Base-by-base conservation (phyloP, 1,140 invertebrate species). In the Procambarus clarkii region DNA sequence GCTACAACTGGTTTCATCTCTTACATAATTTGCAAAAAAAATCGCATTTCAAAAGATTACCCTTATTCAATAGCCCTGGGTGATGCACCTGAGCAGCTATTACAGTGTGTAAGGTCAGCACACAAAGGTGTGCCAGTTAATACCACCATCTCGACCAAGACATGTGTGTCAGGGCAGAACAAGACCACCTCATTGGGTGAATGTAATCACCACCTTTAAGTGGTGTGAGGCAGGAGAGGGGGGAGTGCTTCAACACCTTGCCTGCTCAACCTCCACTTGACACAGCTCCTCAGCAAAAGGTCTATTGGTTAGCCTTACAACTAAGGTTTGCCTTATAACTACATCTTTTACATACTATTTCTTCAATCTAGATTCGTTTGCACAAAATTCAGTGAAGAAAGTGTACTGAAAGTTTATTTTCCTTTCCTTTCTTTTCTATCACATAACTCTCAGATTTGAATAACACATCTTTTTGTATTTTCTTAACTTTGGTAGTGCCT, bases 291-390 rank as follows among this genome's bases (percentile, higher is more conserved):
- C 90, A 80, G 84, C 46, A 69, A 71, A 71, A 82, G 90, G 83
- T 86, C 84, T 86, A 91, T 86, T 86, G 84, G 82, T 91, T 60
- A 91, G 84, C 86, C 90, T 91, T 91, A 91, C 76, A 91, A 80
- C 90, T 91, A 91, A 86, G 84, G 79, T 77, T 86, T 91, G 44
- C 90, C 79, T 91, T 81, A 91, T 58, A 78, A 84, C 88, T 90
- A 90, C 77, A 80, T 81, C 77, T 91, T 80, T 85, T 85, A 83
- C 90, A 84, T 91, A 91, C 84, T 82, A 46, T 86, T 78, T 86
- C 90, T 91, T 91, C 86, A 91, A 76, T 91, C 90, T 91, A 91
- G 34, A 91, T 91, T 91, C 90, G 90, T 91, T 91, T 91, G 90
- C 90, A 86, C 90, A 91, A 91, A 54, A 86, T 91, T 91, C 84